Base-by-base conservation (phyloP, 2,113 vertebrate species). In the Eulemur rufifrons region DNA sequence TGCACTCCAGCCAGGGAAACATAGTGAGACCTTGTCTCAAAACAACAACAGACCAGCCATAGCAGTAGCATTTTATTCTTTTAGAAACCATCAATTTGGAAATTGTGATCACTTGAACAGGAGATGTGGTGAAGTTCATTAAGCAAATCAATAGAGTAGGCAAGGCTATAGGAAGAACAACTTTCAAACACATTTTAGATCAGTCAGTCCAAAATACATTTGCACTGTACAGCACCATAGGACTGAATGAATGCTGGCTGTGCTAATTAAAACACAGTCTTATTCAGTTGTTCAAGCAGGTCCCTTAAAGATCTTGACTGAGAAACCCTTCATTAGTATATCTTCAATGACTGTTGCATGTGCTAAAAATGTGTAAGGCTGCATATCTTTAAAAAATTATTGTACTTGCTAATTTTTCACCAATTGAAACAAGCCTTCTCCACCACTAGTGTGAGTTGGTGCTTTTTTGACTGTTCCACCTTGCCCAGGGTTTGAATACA, bases 51-150 rank as follows among this genome's bases (percentile, higher is more conserved):
- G 25, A 74, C 13, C 39, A 27, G 29, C 71, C 71, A 45, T 39
- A 47, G 42, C 25, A 54, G 32, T 71, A 87, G 15, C 29, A 52
- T 32, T 94, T 94, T 71, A 32, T 54, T 76, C 34, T 81, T 85
- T 68, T 34, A 69, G 64, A 95, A 97, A 83, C 12, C 17, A 90
- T 85, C n/a, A 47, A 47, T 85, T 96, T 88, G 95, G 50, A 93
- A 91, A 88, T 87, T 84, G 34, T 81, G 52, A 89, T 74, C 34
- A 37, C 34, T 69, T 82, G 81, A 92, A 45, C 13, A 76, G 37
- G 54, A 96, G 52, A 94, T 12, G 66, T 71, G 86, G 23, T 73
- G 50, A 95, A 50, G 18, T 59, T 89, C 32, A 76, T 66, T 76
- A 91, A 92, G 37, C 29, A 32, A 80, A 83, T 56, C 71, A 78